Percentiles rank a stretch among this genome's conserved stretches.
phyloP scores from a whole-genome alignment of 1,140 invertebrate species.

The Eurytemora carolleeae region DNA sequence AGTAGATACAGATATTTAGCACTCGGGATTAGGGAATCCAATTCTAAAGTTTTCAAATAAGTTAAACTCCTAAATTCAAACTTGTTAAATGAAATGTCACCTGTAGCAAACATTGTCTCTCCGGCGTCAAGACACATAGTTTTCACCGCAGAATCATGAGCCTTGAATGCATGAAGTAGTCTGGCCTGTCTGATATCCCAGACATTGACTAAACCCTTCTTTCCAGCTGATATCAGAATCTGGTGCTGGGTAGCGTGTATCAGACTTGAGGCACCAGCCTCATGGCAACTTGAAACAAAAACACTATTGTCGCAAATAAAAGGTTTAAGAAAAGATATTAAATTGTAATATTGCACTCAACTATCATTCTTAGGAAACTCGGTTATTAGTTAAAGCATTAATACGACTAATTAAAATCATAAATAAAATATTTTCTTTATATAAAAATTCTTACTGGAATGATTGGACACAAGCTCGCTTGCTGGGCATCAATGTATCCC shows the following conservation, averaged over 20 bases:
- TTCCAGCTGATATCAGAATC: conserved; percentile 75
- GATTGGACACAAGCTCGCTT: conserved; percentile 71
- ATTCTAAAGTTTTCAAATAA: not conserved
- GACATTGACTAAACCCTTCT: conserved; percentile 84
- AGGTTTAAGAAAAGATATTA: no score
- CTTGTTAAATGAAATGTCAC: conserved; percentile 24
- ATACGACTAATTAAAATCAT: no score
- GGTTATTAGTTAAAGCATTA: no score
- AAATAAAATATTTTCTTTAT: no score
- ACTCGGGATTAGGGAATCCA: not conserved
- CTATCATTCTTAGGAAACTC: no score
- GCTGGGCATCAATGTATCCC: conserved; percentile 91
- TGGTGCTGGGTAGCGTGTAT: conserved; percentile 71
- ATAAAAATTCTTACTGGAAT: no score
- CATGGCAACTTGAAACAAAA: conserved; percentile 19
- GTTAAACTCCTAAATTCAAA: not conserved
- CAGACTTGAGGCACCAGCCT: conserved; percentile 19
- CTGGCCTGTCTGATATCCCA: conserved; percentile 76
- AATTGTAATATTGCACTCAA: no score
- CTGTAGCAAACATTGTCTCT: conserved; percentile 91
- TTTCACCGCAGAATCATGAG: conserved; percentile 76
- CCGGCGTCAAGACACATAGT: conserved; percentile 79
- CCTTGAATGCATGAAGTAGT: conserved; percentile 41
- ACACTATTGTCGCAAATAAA: not conserved
- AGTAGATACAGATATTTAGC: no score